Base-by-base conservation (phyloP, 1,140 invertebrate species). In the Atta texana region DNA sequence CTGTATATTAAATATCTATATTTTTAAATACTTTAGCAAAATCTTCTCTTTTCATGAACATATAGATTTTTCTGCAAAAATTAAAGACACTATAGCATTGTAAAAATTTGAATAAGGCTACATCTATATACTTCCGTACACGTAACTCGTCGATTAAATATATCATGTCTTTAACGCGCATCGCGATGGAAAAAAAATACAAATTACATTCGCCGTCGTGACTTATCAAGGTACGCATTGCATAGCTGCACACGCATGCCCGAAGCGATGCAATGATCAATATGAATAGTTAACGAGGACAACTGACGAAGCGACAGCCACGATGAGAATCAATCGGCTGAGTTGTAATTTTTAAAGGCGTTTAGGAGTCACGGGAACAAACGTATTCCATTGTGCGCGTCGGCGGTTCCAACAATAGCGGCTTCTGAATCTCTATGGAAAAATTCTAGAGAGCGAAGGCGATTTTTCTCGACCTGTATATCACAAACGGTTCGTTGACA, bases 331-430 rank as follows among this genome's bases (percentile, higher is more conserved):
- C 84, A 68, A 86, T 86, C 53, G 21, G 55, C 21, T 24, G 57
- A 75, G 81, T n/a, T 61, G 69, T 75, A 72, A 75, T 84, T 84
- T 84, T 75, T 63, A 63, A 75, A 84, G 53, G 69, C 71, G 8
- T 84, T 84, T 84, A 61, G 24, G 24, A 44, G 69, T 68, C 34
- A 82, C 21, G 61, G 66, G 44, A 39, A 85, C n/a, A 39, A 44
- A 39, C 57, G 2, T 34, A 14, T 53, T 14, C 53, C 53, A 75
- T 72, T 63, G 39, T 59, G 16, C 12, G 39, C 14, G 51, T n/a
- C n/a, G 49, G 8, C 34, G 21, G 24, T 66, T 66, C 21, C 44
- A 28, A 61, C 21, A 87, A 87, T 63, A 63, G 68, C 68, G 66
- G 69, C 75, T 21, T 31, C 44, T 72, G 16, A 64, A 81, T 51